phyloP scores from a whole-genome alignment of 2,888 invertebrate genomes.

The Stenoptilia bipunctidactyla region DNA sequence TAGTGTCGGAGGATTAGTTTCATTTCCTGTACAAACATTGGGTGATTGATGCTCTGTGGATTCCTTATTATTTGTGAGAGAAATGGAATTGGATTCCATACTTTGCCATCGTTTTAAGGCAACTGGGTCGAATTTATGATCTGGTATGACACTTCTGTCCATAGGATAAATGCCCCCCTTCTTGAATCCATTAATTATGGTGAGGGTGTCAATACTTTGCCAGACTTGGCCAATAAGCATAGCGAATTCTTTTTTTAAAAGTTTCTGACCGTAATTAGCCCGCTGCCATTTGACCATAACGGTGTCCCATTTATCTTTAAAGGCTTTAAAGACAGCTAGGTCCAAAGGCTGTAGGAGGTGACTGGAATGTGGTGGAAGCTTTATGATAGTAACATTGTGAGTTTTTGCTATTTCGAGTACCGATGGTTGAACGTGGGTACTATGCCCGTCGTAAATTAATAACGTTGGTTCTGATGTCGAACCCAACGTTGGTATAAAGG shows the following conservation, averaged over 20 bases:
- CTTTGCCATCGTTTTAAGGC: too few species aligned
- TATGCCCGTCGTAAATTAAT: slow-evolving; percentile 8
- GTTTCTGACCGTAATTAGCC: slow-evolving; percentile 10
- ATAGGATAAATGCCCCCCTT: slow-evolving; percentile 20
- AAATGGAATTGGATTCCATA: too few species aligned
- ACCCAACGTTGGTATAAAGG: slow-evolving; percentile 5
- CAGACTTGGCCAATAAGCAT: slow-evolving; percentile 17
- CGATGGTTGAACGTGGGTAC: slow-evolving; percentile 8
- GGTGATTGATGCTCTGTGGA: background rate
- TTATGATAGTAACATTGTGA: slow-evolving; percentile 8
- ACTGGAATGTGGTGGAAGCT: slow-evolving; percentile 9
- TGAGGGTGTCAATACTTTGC: slow-evolving; percentile 14
- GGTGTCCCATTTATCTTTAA: slow-evolving; percentile 7
- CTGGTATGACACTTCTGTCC: slow-evolving; percentile 2
- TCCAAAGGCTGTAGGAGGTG: slow-evolving; percentile 10
- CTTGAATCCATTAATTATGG: slow-evolving; percentile 17
- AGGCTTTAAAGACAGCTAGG: slow-evolving; percentile 5
- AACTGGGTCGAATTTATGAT: too few species aligned
- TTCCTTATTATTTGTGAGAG: too few species aligned
- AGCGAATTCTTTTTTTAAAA: slow-evolving; percentile 17
- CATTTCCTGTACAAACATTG: too few species aligned
- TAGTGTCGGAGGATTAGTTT: background rate
- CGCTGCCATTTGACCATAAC: slow-evolving; percentile 9
- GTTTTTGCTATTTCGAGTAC: slow-evolving; percentile 5
- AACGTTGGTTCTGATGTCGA: slow-evolving; percentile 3